Evolutionary conservation across 2,888 invertebrate genomes (phyloP).

Genomic region (Drosophila neotestacea): DNA sequence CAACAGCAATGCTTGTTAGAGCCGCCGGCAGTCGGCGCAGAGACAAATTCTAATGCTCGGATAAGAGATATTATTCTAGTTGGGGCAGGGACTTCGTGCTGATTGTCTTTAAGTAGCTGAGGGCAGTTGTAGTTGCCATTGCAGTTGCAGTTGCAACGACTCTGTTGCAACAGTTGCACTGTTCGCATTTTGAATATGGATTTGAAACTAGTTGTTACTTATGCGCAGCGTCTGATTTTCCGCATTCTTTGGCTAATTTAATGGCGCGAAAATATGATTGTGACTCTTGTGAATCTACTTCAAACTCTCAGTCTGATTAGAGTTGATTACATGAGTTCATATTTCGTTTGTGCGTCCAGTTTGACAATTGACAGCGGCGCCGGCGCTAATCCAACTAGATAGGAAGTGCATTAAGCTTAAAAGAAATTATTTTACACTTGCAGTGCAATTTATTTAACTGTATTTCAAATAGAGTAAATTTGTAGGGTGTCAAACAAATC

Average conservation of each 20-base stretch:
- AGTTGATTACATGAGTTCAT: slow-evolving; percentile 68
- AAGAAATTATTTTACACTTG: neutral
- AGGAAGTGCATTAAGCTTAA: neutral
- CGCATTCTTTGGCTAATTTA: slow-evolving; percentile 81
- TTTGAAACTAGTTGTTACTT: slow-evolving; percentile 59
- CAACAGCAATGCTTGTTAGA: slow-evolving; percentile 25
- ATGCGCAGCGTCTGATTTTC: slow-evolving; percentile 67
- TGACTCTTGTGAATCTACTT: slow-evolving; percentile 25
- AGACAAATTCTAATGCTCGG: slow-evolving; percentile 77
- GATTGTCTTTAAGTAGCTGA: slow-evolving; percentile 81
- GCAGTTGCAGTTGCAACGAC: slow-evolving; percentile 43
- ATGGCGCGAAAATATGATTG: slow-evolving; percentile 76
- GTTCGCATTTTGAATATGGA: slow-evolving; percentile 25
- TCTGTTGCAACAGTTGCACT: slow-evolving; percentile 12
- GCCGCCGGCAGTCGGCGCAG: slow-evolving; percentile 57
- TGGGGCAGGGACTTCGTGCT: slow-evolving; percentile 61
- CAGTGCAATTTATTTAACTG: neutral
- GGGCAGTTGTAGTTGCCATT: slow-evolving; percentile 58
- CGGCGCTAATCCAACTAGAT: slow-evolving; percentile 36
- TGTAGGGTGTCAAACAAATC: too few species aligned
- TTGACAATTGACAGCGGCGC: slow-evolving; percentile 63
- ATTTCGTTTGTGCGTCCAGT: slow-evolving; percentile 38
- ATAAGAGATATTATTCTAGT: slow-evolving; percentile 58
- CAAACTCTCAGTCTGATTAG: slow-evolving; percentile 50
- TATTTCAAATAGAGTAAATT: too few species aligned